A percentile compares a stretch with the other conserved stretches of the same genome.
phyloP scores from a whole-genome alignment of 1,140 invertebrate species.

The Lutraria rhynchaena region DNA sequence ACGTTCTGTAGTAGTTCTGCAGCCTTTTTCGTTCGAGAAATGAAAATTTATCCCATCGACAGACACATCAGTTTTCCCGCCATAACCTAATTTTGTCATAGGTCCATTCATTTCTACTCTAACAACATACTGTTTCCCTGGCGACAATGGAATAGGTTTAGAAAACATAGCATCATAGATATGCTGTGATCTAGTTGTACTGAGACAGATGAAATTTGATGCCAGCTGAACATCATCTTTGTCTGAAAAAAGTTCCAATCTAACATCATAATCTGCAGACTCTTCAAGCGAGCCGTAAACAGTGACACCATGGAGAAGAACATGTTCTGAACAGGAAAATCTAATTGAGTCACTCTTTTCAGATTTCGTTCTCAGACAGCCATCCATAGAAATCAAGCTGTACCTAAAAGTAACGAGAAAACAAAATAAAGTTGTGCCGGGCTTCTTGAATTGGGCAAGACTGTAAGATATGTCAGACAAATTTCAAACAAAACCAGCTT shows the following conservation, averaged over 20 bases:
- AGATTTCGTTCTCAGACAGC: background rate
- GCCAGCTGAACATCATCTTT: constrained; percentile 8
- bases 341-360: constrained; percentile 29
- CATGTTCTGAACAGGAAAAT: constrained; percentile 46
- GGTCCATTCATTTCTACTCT: constrained; percentile 47
- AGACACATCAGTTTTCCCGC: constrained; percentile 24
- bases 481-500: too few relatives aligned
- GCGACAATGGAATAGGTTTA: constrained; percentile 18
- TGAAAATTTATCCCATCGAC: constrained; percentile 42
- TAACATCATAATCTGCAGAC: constrained; percentile 43
- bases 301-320: constrained; percentile 43
- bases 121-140: constrained; percentile 43
- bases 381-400: constrained; percentile 49
- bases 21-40: constrained; percentile 14
- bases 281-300: constrained; percentile 55
- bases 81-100: constrained; percentile 39
- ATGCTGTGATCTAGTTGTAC: constrained; percentile 38
- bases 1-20: constrained; percentile 26
- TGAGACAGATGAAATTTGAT: constrained; percentile 28
- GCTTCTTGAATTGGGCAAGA: too few relatives aligned
- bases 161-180: constrained; percentile 40
- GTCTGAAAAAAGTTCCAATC: constrained; percentile 33
- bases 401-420: constrained; percentile 27
- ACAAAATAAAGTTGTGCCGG: background rate
- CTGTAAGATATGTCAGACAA: too few relatives aligned